These are phyloP conservation scores for Acheta domesticus DNA, from an alignment of 2,888 invertebrate species.

Conservation along the genomic window DNA sequence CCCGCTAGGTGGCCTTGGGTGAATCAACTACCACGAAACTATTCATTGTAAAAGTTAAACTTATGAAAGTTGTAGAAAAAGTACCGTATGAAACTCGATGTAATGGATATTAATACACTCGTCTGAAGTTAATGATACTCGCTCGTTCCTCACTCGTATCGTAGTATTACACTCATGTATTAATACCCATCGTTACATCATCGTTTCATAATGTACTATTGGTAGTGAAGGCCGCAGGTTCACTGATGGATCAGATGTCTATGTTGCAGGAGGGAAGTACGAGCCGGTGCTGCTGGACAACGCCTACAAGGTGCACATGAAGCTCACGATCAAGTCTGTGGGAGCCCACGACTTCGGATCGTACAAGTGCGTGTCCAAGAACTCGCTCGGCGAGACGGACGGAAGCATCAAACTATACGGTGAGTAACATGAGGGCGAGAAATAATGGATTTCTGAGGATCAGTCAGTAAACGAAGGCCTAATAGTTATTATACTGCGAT, in stretches of 20 bases:
- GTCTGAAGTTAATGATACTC: too few relatives aligned
- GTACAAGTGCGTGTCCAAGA: slow-evolving; percentile 79
- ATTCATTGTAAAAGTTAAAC: too few relatives aligned
- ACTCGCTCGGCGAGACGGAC: slow-evolving; percentile 78
- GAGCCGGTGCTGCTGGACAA: slow-evolving; percentile 69
- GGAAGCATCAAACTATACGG: slow-evolving; percentile 78
- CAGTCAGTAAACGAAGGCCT: too few relatives aligned
- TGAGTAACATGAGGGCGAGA: slow-evolving; percentile 50
- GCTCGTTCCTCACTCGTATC: too few relatives aligned
- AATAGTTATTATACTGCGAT: too few relatives aligned
- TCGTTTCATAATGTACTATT: background rate
- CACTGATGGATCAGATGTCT: background rate
- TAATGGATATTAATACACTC: too few relatives aligned
- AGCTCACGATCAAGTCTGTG: slow-evolving; percentile 66
- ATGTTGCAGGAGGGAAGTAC: slow-evolving; percentile 51
- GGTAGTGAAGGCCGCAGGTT: background rate
- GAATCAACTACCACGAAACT: too few relatives aligned
- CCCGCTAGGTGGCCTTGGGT: too few relatives aligned
- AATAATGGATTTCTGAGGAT: slow-evolving; percentile 40
- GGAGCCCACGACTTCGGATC: slow-evolving; percentile 68
- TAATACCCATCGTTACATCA: too few relatives aligned
- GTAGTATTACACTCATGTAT: too few relatives aligned
- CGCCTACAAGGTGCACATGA: slow-evolving; percentile 73
- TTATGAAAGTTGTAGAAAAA: too few relatives aligned
- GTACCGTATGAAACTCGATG: too few relatives aligned